A percentile compares a stretch with the other conserved stretches of the same genome.
Conservation (phyloP, 2,888 invertebrate genomes). For the Drosophila mayaguana region DNA sequence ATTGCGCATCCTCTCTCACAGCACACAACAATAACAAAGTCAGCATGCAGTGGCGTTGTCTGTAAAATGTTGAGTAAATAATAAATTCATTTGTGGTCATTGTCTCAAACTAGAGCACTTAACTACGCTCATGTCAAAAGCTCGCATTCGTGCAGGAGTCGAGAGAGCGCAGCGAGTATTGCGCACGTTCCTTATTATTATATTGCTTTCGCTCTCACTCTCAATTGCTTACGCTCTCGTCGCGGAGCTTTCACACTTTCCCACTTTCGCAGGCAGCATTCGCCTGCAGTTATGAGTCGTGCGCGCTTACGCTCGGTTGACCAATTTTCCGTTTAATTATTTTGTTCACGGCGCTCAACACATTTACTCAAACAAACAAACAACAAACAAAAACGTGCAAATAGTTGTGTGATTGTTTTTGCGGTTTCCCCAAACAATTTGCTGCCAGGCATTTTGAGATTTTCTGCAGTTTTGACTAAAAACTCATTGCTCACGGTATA, state of each 20-base stretch:
- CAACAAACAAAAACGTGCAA: slow-evolving; percentile 69
- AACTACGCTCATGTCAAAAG: slow-evolving; percentile 49
- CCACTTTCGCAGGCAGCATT: slow-evolving; percentile 61
- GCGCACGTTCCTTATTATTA: slow-evolving; percentile 55
- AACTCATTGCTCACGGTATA: slow-evolving; percentile 16
- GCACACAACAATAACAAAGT: slow-evolving; percentile 27
- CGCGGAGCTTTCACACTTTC: slow-evolving; percentile 51
- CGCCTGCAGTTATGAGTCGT: slow-evolving; percentile 83
- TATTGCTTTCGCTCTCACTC: slow-evolving; percentile 2
- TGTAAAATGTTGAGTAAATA: background rate
- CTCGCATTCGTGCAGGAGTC: slow-evolving; percentile 35
- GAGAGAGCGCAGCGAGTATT: slow-evolving; percentile 23
- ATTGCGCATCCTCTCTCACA: slow-evolving; percentile 54
- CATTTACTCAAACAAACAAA: slow-evolving; percentile 50
- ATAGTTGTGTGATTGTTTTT: slow-evolving; percentile 60
- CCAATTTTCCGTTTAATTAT: slow-evolving; percentile 61
- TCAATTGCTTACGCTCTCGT: slow-evolving; percentile 22
- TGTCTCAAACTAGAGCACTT: background rate
- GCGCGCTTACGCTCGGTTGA: slow-evolving; percentile 79
- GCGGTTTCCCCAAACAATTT: slow-evolving; percentile 39
- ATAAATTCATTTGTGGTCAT: background rate
- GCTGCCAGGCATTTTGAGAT: slow-evolving; percentile 23
- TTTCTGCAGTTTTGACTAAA: slow-evolving; percentile 28
- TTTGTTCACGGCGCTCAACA: slow-evolving; percentile 55
- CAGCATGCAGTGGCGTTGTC: slow-evolving; percentile 32